These are phyloP conservation scores for Caranx melampygus DNA, from an alignment of 2,113 vertebrate species.

Conservation along the genomic window DNA sequence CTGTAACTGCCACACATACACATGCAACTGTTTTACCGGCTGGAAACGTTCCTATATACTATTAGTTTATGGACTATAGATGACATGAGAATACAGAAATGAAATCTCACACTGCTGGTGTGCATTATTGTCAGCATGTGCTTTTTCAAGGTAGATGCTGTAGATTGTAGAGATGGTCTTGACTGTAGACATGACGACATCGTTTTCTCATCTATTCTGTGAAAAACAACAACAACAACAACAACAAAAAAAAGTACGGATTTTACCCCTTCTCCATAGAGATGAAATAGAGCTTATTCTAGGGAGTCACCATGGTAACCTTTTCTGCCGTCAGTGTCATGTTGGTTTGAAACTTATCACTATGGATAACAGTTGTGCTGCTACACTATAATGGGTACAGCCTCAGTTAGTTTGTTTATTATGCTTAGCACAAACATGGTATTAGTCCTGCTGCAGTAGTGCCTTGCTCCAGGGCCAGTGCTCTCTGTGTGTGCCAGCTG, in stretches of 20 bases:
- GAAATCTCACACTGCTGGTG: not conserved
- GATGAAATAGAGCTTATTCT: slow-evolving; percentile 22
- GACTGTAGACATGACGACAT: not conserved
- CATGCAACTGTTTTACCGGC: not conserved
- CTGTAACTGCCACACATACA: not conserved
- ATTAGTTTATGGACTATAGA: not conserved
- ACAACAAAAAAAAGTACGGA: not conserved
- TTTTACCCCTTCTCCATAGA: not conserved
- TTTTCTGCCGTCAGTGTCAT: slow-evolving; percentile 15
- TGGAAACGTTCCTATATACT: not conserved
- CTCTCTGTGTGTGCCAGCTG: slow-evolving; percentile 12
- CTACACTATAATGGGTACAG: not conserved
- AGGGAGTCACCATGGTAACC: slow-evolving; percentile 55
- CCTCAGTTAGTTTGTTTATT: not conserved
- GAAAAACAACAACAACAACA: not conserved
- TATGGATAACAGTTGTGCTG: slow-evolving; percentile 16
- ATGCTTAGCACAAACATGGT: not conserved
- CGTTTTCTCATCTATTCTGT: not conserved
- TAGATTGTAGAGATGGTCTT: not conserved
- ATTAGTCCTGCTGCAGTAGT: not conserved
- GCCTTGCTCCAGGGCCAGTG: slow-evolving; percentile 29
- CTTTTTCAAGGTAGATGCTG: not conserved
- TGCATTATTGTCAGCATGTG: not conserved
- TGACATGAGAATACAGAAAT: not conserved
- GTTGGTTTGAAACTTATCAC: not conserved